A percentile compares a stretch with the other conserved stretches of the same genome.
These are phyloP conservation scores for Sylvia borin DNA, from an alignment of 2,797 vertebrate species.

Conservation along the genomic window DNA sequence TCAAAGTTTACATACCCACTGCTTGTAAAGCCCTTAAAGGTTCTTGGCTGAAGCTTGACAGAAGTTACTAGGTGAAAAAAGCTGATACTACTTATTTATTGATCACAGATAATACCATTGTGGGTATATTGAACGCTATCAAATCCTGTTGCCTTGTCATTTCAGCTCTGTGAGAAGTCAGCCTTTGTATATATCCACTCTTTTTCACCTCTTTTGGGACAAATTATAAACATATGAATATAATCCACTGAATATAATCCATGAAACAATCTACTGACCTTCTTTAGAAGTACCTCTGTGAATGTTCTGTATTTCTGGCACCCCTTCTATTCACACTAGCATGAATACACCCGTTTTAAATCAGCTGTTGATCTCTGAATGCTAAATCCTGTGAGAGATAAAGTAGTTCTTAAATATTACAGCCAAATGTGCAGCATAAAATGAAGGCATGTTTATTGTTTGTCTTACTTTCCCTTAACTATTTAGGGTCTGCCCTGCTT, in stretches of 20 bases:
- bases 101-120: background rate
- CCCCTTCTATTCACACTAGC: background rate
- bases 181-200: background rate
- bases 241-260: background rate
- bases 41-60: background rate
- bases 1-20: background rate
- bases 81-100: conserved; percentile 1
- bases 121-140: background rate
- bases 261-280: conserved; percentile 24
- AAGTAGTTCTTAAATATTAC: conserved; percentile 28
- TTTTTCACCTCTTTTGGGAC: conserved; percentile 18
- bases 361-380: conserved; percentile 28
- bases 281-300: conserved; percentile 22
- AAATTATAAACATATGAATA: conserved; percentile 30
- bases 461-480: conserved; percentile 18
- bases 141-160: background rate
- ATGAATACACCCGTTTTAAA: conserved; percentile 28
- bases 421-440: conserved; percentile 35
- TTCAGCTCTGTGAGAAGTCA: background rate
- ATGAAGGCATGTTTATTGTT: conserved; percentile 36
- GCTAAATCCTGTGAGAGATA: background rate
- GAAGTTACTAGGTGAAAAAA: background rate
- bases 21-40: background rate
- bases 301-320: conserved; percentile 20
- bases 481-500: background rate